Percentiles rank a stretch among this genome's conserved stretches.
Conservation (phyloP, 2,797 vertebrate genomes). For the Oryzias dopingdopingensis region DNA sequence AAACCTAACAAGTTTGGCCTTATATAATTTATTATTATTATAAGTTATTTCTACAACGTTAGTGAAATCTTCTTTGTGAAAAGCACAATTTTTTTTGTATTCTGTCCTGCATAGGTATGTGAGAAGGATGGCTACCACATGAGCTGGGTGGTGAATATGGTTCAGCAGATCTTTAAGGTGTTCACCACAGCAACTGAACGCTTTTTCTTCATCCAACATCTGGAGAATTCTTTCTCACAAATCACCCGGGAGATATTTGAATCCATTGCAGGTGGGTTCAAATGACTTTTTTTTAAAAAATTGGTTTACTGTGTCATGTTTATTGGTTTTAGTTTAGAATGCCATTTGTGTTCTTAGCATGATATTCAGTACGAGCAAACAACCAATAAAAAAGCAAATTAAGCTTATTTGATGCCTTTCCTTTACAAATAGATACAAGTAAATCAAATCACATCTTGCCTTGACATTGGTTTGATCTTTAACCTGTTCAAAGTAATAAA, state of each 20-base stretch:
- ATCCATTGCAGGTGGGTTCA: constrained; percentile 76
- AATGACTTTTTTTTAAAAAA: background rate
- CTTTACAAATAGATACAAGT: too few relatives aligned
- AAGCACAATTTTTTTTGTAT: background rate
- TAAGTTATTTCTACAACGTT: background rate
- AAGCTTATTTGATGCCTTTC: too few relatives aligned
- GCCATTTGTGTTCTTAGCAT: too few relatives aligned
- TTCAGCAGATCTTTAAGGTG: constrained; percentile 81
- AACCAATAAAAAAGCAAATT: too few relatives aligned
- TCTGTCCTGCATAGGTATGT: constrained; percentile 78
- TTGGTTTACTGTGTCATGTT: too few relatives aligned
- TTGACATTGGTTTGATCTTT: too few relatives aligned
- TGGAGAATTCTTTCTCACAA: constrained; percentile 83
- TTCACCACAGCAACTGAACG: constrained; percentile 74
- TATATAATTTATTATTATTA: too few relatives aligned
- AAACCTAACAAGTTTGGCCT: too few relatives aligned
- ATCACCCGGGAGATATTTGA: constrained; percentile 80
- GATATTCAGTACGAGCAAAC: too few relatives aligned
- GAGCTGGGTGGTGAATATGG: constrained; percentile 86
- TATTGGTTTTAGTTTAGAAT: too few relatives aligned
- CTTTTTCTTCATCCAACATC: constrained; percentile 80
- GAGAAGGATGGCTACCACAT: constrained; percentile 90
- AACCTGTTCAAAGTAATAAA: too few relatives aligned
- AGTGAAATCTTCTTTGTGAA: background rate
- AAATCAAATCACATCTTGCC: too few relatives aligned